Percentiles rank a stretch among this genome's conserved stretches.
These are phyloP conservation scores for Sisor rabdophorus DNA, from an alignment of 2,113 vertebrate species.

Conservation along the genomic window DNA sequence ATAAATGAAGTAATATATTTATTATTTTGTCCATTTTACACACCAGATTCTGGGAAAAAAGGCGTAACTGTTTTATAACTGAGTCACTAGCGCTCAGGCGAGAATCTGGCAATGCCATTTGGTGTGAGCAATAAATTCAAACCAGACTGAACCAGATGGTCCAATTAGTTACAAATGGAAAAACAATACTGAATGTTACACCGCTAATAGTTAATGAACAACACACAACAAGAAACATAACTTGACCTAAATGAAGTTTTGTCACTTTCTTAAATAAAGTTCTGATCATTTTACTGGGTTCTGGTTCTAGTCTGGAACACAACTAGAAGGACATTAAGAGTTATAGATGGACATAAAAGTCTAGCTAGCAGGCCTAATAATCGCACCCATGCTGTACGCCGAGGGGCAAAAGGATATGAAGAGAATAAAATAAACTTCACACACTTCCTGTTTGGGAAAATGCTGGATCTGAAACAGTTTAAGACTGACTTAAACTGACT, in stretches of 20 bases:
- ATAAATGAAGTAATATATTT: too few relatives aligned
- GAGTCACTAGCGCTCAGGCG: slow-evolving; percentile 44
- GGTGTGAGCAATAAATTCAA: slow-evolving; percentile 60
- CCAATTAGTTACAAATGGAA: slow-evolving; percentile 35
- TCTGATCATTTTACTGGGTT: slow-evolving; percentile 1
- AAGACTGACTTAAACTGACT: too few relatives aligned
- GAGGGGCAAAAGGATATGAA: slow-evolving; percentile 8
- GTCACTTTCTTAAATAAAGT: not conserved
- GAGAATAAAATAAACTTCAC: slow-evolving; percentile 28
- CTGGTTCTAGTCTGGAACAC: not conserved
- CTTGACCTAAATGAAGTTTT: not conserved
- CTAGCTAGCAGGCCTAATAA: slow-evolving; percentile 22
- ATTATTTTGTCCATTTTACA: slow-evolving; percentile 43
- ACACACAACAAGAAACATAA: not conserved
- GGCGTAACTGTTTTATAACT: slow-evolving; percentile 33
- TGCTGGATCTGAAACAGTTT: too few relatives aligned
- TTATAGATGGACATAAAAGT: slow-evolving; percentile 27
- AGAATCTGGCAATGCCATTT: slow-evolving; percentile 57
- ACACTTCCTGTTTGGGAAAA: slow-evolving; percentile 4
- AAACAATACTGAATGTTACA: slow-evolving; percentile 24
- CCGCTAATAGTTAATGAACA: not conserved
- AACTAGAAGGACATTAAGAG: slow-evolving; percentile 12
- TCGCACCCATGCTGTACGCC: slow-evolving; percentile 20
- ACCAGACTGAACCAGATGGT: slow-evolving; percentile 59
- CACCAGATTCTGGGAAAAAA: slow-evolving; percentile 49